Evolutionary conservation across 2,797 vertebrate genomes (phyloP).

Genomic region (Cuculus canorus): DNA sequence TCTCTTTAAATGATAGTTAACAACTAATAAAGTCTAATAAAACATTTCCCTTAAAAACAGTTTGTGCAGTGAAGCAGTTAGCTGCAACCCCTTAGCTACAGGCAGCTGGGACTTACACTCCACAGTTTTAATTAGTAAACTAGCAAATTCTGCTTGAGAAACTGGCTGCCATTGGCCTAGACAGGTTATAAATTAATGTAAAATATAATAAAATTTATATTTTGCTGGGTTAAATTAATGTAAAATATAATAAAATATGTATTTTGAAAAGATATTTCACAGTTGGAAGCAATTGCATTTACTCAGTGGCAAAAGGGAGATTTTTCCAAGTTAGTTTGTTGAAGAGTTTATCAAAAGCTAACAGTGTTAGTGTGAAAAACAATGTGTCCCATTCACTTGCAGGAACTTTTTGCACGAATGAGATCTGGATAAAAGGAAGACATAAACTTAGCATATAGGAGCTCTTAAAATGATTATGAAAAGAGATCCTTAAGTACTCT

Average conservation of each 20-base stretch:
- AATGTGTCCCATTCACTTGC: neutral
- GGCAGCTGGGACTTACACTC: neutral
- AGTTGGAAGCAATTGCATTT: neutral
- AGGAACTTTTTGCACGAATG: neutral
- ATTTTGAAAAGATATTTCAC: neutral
- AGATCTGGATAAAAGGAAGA: neutral
- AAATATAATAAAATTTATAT: neutral
- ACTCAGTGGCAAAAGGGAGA: neutral
- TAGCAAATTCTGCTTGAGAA: neutral
- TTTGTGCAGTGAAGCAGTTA: conserved; percentile 11
- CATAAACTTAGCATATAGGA: neutral
- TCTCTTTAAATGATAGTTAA: conserved; percentile 12
- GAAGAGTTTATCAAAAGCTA: neutral
- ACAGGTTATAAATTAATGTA: neutral
- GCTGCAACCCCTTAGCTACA: neutral
- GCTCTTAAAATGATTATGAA: neutral
- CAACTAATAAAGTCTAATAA: neutral
- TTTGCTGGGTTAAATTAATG: too few species aligned
- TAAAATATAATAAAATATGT: neutral
- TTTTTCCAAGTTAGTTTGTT: neutral
- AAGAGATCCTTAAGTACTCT: neutral
- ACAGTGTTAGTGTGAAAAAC: neutral
- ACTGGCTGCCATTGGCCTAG: too few species aligned
- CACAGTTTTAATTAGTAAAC: conserved; percentile 21
- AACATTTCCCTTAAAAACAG: conserved; percentile 8